These are phyloP conservation scores for Liodrosophila aerea DNA, from an alignment of 2,888 invertebrate species.

Conservation along the genomic window DNA sequence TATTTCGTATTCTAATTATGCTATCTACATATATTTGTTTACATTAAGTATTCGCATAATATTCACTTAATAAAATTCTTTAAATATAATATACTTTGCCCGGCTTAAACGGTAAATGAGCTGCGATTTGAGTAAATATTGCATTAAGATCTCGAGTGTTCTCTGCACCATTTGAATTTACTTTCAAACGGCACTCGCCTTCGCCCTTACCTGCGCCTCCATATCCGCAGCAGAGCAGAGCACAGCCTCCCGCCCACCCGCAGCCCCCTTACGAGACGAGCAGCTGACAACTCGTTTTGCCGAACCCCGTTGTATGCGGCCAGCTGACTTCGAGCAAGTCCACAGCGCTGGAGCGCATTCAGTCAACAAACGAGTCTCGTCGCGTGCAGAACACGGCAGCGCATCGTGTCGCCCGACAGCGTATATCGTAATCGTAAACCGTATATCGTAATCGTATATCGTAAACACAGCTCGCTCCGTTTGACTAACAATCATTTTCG, in stretches of 20 bases:
- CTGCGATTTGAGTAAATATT: conserved; percentile 5
- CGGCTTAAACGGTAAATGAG: not conserved
- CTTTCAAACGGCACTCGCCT: conserved; percentile 36
- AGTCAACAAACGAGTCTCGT: conserved; percentile 62
- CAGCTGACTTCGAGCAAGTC: conserved; percentile 48
- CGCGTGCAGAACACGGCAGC: conserved; percentile 48
- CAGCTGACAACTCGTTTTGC: conserved; percentile 39
- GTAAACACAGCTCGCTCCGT: not conserved
- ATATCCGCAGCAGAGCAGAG: no score
- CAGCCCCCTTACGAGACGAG: conserved; percentile 7
- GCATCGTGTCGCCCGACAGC: conserved; percentile 25
- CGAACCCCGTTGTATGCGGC: conserved; percentile 31
- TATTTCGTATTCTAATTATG: no score
- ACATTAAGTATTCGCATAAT: no score
- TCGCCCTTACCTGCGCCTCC: not conserved
- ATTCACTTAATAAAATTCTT: no score
- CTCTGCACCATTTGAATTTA: conserved; percentile 30
- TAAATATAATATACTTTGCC: no score
- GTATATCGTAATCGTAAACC: not conserved
- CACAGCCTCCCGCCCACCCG: not conserved
- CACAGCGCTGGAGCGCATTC: conserved; percentile 20
- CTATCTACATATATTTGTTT: no score
- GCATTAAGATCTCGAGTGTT: conserved; percentile 23
- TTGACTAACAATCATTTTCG: not conserved
- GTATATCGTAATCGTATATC: not conserved